Evolutionary conservation across 1,140 invertebrate species (phyloP), one percentile per base, ranked within the genome.

Genomic region (Caerostris darwini): DNA sequence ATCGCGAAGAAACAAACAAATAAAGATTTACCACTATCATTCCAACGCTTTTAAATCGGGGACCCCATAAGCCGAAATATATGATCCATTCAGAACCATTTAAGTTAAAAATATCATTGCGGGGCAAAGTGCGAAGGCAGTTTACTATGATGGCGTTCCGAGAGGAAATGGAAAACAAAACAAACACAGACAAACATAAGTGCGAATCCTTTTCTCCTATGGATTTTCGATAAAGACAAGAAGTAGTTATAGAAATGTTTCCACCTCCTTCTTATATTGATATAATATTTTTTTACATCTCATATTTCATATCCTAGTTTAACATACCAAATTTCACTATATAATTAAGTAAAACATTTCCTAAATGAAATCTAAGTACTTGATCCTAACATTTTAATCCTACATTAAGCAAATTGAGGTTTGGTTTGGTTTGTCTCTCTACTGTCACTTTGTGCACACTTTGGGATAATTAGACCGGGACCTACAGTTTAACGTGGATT

Each of bases 181-280:
- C 34, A 34, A 34, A 34, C 34, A 34, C 34, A 34, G 34, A 93
- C 61, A 93, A 93, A 19, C 58, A 82, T 14, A 58, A 77, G 8
- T 54, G 61, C 61, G 90, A 92, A 64, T 93, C 92, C 92, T 85
- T 82, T 92, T 92, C 90, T 69, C 64, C 34, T 93, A 93, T 93
- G 83, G 92, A 93, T 93, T 93, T 34, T 77, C 92, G 92, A 93
- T 93, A 93, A 93, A 83, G 92, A 93, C 92, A 93, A 93, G 92
- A 93, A 93, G 92, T 93, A 93, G 92, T 93, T 93, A 93, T 87
- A 93, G 82, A 93, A 93, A 93, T 93, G 85, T 87, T 93, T n/a
- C 85, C 82, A 93, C 92, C 92, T 93, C 67, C 83, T 34, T 50
- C 92, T 93, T 93, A 86, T 93, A 93, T 93, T 93, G 92, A 93